A percentile compares a stretch with the other conserved stretches of the same genome.
Conservation (phyloP, 2,797 vertebrate genomes). For the Myripristis murdjan region DNA sequence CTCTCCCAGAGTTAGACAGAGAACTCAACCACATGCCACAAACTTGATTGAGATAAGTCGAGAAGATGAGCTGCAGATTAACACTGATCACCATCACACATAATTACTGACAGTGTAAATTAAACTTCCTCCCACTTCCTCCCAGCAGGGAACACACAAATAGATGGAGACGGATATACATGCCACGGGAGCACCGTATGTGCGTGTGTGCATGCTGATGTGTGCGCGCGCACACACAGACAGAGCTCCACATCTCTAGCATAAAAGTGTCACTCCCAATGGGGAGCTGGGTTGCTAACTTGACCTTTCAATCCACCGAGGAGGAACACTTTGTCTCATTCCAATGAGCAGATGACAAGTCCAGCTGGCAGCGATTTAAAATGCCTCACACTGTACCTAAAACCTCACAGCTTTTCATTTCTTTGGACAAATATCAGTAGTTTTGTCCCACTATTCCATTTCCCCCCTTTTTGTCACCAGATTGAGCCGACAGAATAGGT, state of each 20-base stretch:
- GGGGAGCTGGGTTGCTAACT: constrained; percentile 56
- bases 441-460: constrained; percentile 59
- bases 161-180: constrained; percentile 5
- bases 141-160: constrained; percentile 18
- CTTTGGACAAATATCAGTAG: constrained; percentile 46
- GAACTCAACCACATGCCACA: constrained; percentile 21
- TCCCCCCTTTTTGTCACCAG: constrained; percentile 6
- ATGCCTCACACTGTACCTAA: constrained; percentile 63
- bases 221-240: not conserved
- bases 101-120: constrained; percentile 70
- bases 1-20: constrained; percentile 13
- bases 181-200: constrained; percentile 17
- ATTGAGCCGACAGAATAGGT: constrained; percentile 31
- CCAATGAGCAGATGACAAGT: constrained; percentile 72
- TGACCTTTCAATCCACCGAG: constrained; percentile 75
- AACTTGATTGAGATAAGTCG: constrained; percentile 32
- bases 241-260: constrained; percentile 18
- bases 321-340: constrained; percentile 69
- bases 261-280: constrained; percentile 42
- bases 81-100: constrained; percentile 59
- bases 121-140: constrained; percentile 51
- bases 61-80: constrained; percentile 70
- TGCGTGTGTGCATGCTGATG: constrained; percentile 1
- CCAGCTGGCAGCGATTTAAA: constrained; percentile 75
- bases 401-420: constrained; percentile 52